Evolutionary conservation across 2,888 invertebrate species (phyloP).

Genomic region (Hemithea aestivaria): DNA sequence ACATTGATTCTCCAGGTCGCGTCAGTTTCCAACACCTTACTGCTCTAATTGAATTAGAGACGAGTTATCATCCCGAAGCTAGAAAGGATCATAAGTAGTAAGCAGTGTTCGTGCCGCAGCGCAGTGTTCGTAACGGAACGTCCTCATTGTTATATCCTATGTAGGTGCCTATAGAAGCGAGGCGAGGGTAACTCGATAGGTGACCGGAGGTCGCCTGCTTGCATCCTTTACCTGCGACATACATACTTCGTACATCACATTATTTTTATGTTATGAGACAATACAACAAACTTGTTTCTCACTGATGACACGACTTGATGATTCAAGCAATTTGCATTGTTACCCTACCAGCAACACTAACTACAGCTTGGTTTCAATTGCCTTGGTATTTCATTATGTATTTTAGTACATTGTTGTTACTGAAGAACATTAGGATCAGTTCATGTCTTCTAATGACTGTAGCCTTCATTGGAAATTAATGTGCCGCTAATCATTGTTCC

Average conservation of each 20-base stretch:
- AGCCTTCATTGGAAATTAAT: constrained; percentile 16
- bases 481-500: constrained; percentile 6
- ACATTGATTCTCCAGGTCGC: constrained; percentile 12
- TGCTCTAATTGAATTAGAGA: constrained; percentile 24
- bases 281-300: too few species aligned
- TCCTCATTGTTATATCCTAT: constrained; percentile 19
- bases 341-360: too few species aligned
- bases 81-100: too few species aligned
- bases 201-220: constrained; percentile 22
- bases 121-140: constrained; percentile 16
- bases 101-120: too few species aligned
- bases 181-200: constrained; percentile 23
- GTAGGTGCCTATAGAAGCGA: constrained; percentile 9
- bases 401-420: constrained; percentile 1
- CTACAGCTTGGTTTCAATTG: background rate
- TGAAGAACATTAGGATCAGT: too few species aligned
- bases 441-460: constrained; percentile 5
- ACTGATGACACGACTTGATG: too few species aligned
- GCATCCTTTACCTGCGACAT: background rate
- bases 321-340: constrained; percentile 5
- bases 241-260: background rate
- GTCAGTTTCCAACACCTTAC: constrained; percentile 17
- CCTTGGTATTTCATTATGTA: constrained; percentile 6
- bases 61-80: background rate
- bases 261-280: background rate